Evolutionary conservation across 2,888 invertebrate genomes (phyloP).

Genomic region (Auanema freiburgensis): DNA sequence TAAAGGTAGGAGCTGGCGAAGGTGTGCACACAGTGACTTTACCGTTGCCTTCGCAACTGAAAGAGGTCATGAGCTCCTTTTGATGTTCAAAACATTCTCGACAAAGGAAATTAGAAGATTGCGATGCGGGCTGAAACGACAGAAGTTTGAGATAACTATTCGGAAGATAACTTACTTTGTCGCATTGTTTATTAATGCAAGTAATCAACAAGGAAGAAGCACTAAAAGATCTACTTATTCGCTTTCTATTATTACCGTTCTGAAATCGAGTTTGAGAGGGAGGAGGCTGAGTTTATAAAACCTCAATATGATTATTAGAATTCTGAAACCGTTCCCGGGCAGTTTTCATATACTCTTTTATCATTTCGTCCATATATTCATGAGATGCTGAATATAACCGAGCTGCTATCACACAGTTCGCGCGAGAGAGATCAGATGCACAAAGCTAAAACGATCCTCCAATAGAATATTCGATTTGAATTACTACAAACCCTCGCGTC

Average conservation of each 20-base stretch:
- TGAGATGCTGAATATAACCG: slow-evolving; percentile 52
- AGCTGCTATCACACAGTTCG: slow-evolving; percentile 54
- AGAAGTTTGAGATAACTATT: not conserved
- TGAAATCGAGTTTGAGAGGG: not conserved
- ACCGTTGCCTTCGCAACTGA: slow-evolving; percentile 32
- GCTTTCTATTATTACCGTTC: slow-evolving; percentile 37
- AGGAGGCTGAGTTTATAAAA: not conserved
- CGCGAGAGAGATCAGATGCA: slow-evolving; percentile 46
- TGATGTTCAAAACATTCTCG: slow-evolving; percentile 57
- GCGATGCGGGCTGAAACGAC: slow-evolving; percentile 49
- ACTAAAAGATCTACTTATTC: slow-evolving; percentile 58
- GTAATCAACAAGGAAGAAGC: slow-evolving; percentile 54
- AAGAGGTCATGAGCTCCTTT: slow-evolving; percentile 44
- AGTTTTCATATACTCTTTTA: slow-evolving; percentile 53
- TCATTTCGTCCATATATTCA: slow-evolving; percentile 58
- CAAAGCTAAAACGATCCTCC: slow-evolving; percentile 22
- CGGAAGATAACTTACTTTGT: slow-evolving; percentile 30
- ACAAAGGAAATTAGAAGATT: slow-evolving; percentile 62
- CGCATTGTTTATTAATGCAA: slow-evolving; percentile 58
- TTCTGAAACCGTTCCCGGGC: slow-evolving; percentile 35
- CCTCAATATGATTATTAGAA: slow-evolving; percentile 9
- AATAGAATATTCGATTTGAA: not conserved
- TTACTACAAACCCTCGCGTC: slow-evolving; percentile 30
- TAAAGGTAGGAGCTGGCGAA: slow-evolving; percentile 3
- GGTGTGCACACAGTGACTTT: not conserved